Base-by-base conservation (phyloP, 2,113 vertebrate genomes). In the Ursus arctos region DNA sequence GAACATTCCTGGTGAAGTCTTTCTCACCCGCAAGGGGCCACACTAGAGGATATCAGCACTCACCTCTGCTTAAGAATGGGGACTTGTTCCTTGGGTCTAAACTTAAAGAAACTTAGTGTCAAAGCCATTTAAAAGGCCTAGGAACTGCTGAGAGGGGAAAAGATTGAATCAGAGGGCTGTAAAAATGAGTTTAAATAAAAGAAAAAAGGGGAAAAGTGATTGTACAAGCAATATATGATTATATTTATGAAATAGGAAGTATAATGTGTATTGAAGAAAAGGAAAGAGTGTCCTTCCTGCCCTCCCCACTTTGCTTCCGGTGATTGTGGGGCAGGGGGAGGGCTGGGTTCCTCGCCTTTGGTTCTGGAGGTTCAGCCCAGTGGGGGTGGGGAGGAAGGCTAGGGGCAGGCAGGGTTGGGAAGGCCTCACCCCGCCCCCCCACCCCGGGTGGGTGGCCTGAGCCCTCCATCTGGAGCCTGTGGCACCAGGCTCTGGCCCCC, bases 151-250 rank as follows among this genome's bases (percentile, higher is more conserved):
- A 49, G 51, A 85, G 21, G 9, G 43, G 18, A 26, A 47, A 57
- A 26, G 15, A 69, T 22, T 47, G 15, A 14, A 7, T 67, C 40
- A 28, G 88, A 69, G 26, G 36, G n/a, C 21, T 59, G 31, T 85
- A 55, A 71, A 77, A 81, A 5, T 82, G 36, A 91, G 57, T 77
- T 94, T 67, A 86, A 77, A 69, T 47, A n/a, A 93, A 95, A 57
- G 43, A 21, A 31, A 18, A 47, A n/a, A 33, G 43, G 6, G 18
- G 21, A 51, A 43, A 16, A 47, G 33, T 85, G 4, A n/a, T 59
- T 4, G 10, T 40, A 12, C 9, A n/a, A 51, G 36, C 47, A 33
- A 67, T 24, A 43, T 31, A 2, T 31, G 8, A 7, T 74, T 21
- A 3, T 36, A 63, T 43, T 88, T 13, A 7, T 63, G 86, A 94